Percentiles rank a stretch among this genome's conserved stretches.
phyloP scores from a whole-genome alignment of 53 echinoderm and acorn worm species.

The Echinarachnius parma region DNA sequence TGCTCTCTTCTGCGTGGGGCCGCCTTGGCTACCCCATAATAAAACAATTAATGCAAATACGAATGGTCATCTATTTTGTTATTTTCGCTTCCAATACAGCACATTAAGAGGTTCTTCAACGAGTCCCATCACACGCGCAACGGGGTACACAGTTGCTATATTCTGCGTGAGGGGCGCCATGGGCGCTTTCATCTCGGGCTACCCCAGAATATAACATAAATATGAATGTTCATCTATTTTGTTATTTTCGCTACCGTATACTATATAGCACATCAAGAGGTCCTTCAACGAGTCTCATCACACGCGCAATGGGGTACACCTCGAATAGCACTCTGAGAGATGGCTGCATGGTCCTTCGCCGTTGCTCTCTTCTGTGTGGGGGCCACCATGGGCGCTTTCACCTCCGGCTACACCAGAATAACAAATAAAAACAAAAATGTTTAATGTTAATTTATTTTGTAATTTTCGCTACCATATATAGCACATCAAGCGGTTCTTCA shows the following conservation, averaged over 20 bases:
- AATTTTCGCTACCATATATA: too few relatives aligned
- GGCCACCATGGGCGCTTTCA: too few relatives aligned
- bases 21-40: slow-evolving; percentile 66
- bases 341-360: slow-evolving; percentile 73
- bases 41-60: too few relatives aligned
- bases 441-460: too few relatives aligned
- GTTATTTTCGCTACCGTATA: too few relatives aligned
- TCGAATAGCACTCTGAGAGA: slow-evolving; percentile 26
- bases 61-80: too few relatives aligned
- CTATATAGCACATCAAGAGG: slow-evolving; percentile 55
- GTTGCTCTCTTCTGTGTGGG: slow-evolving; percentile 67
- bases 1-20: slow-evolving; percentile 71
- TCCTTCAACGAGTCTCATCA: slow-evolving; percentile 70
- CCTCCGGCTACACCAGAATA: too few relatives aligned
- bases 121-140: slow-evolving; percentile 44
- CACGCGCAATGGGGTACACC: slow-evolving; percentile 34
- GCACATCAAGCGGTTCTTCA: slow-evolving; percentile 66
- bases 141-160: slow-evolving; percentile 47
- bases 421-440: too few relatives aligned
- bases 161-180: slow-evolving; percentile 77
- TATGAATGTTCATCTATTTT: too few relatives aligned
- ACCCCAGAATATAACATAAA: too few relatives aligned
- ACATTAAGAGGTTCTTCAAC: slow-evolving; percentile 67
- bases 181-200: slow-evolving; percentile 58
- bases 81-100: too few relatives aligned